These are phyloP conservation scores for Heliangelus exortis DNA, from an alignment of 2,797 vertebrate genomes.

Conservation along the genomic window DNA sequence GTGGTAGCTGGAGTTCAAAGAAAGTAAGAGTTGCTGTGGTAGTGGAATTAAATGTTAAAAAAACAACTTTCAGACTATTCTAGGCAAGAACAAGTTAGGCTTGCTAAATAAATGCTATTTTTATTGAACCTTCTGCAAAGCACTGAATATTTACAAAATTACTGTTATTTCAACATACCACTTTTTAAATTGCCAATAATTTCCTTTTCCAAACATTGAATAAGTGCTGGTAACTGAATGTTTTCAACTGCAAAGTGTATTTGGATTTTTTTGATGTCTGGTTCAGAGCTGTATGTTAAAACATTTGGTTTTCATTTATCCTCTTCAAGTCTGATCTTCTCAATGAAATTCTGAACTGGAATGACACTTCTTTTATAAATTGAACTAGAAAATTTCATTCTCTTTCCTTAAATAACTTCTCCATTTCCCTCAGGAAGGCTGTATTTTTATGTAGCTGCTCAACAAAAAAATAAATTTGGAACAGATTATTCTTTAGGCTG, in stretches of 20 bases:
- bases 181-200: conserved; percentile 32
- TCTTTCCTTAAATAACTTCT: not conserved
- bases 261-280: conserved; percentile 12
- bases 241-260: not conserved
- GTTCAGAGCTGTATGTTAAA: not conserved
- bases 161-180: conserved; percentile 18
- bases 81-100: not conserved
- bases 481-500: not conserved
- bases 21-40: not conserved
- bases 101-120: conserved; percentile 46
- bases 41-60: conserved; percentile 10
- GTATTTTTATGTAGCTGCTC: not conserved
- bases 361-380: not conserved
- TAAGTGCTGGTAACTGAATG: conserved; percentile 20
- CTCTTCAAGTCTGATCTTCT: not conserved
- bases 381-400: not conserved
- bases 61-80: not conserved
- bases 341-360: not conserved
- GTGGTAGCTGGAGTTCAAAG: not conserved
- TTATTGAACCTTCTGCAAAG: conserved; percentile 31
- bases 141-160: conserved; percentile 27
- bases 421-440: not conserved
- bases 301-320: not conserved
- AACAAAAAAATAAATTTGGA: not conserved
- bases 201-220: conserved; percentile 46